phyloP scores from a whole-genome alignment of 2,113 vertebrate genomes.

The Heliornis fulica region DNA sequence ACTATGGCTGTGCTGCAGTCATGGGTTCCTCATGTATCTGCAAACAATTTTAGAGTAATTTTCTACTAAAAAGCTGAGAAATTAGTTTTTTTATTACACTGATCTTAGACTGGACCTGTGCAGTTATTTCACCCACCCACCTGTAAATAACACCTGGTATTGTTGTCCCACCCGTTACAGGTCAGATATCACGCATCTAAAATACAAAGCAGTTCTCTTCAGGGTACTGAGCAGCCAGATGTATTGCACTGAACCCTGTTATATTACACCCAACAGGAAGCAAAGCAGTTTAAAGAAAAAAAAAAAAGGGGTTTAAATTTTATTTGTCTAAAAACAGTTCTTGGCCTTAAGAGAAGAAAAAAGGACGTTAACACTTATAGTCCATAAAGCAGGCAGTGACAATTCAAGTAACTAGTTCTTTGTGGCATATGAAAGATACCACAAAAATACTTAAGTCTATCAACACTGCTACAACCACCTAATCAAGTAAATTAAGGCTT shows the following conservation, averaged over 20 bases:
- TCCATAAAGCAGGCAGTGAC: background rate
- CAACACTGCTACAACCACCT: background rate
- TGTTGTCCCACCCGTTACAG: background rate
- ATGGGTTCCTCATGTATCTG: background rate
- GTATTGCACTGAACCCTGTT: background rate
- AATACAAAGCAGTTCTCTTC: background rate
- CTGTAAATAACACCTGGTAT: background rate
- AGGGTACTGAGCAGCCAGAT: background rate
- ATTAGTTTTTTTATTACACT: slow-evolving; percentile 4
- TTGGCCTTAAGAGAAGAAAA: background rate
- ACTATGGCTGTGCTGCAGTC: background rate
- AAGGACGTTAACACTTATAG: background rate
- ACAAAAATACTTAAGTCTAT: background rate
- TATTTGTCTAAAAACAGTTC: background rate
- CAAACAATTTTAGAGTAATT: background rate
- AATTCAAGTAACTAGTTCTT: background rate
- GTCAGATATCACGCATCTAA: background rate
- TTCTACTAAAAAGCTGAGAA: background rate
- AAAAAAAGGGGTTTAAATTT: background rate
- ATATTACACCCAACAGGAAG: background rate
- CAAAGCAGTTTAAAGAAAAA: background rate
- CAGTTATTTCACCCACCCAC: background rate
- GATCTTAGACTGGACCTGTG: background rate
- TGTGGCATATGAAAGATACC: background rate
- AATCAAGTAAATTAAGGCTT: slow-evolving; percentile 40